These are phyloP conservation scores for Emys orbicularis DNA, from an alignment of 2,797 vertebrate genomes.

Conservation along the genomic window DNA sequence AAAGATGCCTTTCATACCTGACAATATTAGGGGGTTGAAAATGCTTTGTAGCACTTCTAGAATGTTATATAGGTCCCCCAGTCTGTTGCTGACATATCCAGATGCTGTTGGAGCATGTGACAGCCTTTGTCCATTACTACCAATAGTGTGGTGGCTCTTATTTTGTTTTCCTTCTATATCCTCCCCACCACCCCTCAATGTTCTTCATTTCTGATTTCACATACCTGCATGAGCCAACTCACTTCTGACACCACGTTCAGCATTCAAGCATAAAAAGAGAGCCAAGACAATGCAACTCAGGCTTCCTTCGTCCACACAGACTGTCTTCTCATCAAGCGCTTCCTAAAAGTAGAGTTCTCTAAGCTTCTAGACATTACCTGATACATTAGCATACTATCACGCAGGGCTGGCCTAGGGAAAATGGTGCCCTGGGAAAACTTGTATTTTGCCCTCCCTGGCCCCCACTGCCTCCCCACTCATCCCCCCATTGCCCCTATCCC, in stretches of 20 bases:
- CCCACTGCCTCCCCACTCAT: rapidly evolving
- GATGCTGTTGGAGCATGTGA: background rate
- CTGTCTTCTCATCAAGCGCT: background rate
- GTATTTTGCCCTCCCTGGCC: too few relatives aligned
- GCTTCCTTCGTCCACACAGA: background rate
- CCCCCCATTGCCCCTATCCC: too few relatives aligned
- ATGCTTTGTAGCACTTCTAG: background rate
- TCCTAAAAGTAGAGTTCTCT: background rate
- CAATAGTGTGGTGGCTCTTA: background rate
- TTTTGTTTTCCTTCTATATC: too few relatives aligned
- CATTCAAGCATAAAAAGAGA: background rate
- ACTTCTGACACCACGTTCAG: background rate
- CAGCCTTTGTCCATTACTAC: background rate
- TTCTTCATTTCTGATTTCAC: background rate
- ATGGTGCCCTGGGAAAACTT: too few relatives aligned
- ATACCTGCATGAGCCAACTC: background rate
- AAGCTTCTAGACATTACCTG: background rate
- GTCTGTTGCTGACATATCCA: background rate
- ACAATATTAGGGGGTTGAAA: background rate
- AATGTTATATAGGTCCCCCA: background rate
- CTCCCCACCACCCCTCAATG: background rate
- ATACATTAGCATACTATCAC: too few relatives aligned
- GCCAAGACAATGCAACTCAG: background rate
- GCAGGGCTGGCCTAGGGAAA: too few relatives aligned
- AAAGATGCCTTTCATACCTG: background rate